Base-by-base conservation (phyloP, 2,113 vertebrate species). In the Ciconia maguari region DNA sequence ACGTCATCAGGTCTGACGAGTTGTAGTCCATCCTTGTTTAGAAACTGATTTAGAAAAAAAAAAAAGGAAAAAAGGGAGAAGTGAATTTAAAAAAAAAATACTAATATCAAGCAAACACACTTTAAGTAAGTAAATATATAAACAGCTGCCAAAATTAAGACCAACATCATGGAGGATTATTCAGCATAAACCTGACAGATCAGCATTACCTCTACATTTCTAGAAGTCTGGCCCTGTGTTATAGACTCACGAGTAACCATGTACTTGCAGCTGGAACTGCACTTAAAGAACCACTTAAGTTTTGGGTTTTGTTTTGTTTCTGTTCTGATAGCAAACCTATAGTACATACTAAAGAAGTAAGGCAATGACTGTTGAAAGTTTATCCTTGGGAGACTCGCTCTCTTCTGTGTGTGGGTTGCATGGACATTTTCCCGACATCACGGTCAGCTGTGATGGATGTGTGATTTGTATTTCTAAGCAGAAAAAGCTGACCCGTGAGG, bases 1-100 rank as follows among this genome's bases (percentile, higher is more conserved):
- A 99, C 13, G 99, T 99, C 75, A 99, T 99, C 97, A 98, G 99
- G 89, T 99, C 99, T 2, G 99, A 99, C 0, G 99, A 99, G 97
- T 98, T 99, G 98, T 99, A 99, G 98, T 95, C 64, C 87, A 49
- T 22, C 46, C 78, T 92, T 15, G 32, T 66, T 61, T 44, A 16
- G 87, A 52, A 78, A 94, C 96, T 95, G 18, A 41, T 94, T 95
- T 92, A 34, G 44, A 11, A 10, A 18, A 9, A 41, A 69, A 30
- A 34, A 49, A 44, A 26, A 21, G 20, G 8, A 52, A n/a, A 58
- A 83, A 92, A 55, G 60, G 77, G 87, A 94, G 72, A 95, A 96
- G 58, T 3, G 0, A 81, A 81, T 92, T 85, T 2, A 18, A 79
- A 64, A n/a, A n/a, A 48, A 42, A 19, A 49, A 18, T 22, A 48